Conservation (phyloP, 2,888 invertebrate genomes). For the Actias luna region DNA sequence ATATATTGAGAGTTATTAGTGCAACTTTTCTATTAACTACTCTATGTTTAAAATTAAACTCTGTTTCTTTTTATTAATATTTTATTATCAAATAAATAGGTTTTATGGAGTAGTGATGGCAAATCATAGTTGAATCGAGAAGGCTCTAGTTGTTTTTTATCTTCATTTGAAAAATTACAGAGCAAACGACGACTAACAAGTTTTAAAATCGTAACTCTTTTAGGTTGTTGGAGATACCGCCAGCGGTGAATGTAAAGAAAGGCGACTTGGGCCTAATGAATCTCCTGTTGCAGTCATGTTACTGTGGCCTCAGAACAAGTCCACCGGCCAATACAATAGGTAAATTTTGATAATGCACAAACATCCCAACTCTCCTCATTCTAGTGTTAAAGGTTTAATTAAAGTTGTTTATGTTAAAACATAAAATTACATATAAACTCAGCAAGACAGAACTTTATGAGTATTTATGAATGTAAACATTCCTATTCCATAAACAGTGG, state of each 20-base stretch:
- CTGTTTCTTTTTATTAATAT: too few relatives aligned
- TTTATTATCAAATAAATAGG: too few relatives aligned
- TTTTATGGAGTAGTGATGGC: too few relatives aligned
- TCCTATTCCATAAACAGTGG: neutral
- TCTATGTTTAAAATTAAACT: too few relatives aligned
- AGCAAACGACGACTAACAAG: neutral
- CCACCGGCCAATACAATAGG: slow-evolving; percentile 78
- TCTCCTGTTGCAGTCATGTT: slow-evolving; percentile 92
- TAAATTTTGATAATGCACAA: slow-evolving; percentile 26
- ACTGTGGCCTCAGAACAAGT: slow-evolving; percentile 88
- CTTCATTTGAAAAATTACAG: neutral
- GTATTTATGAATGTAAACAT: slow-evolving; percentile 1
- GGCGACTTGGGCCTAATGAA: slow-evolving; percentile 90
- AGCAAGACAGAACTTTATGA: neutral
- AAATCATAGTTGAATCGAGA: too few relatives aligned
- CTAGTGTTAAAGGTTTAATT: slow-evolving; percentile 1
- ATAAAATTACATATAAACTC: neutral
- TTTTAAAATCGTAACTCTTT: slow-evolving; percentile 17
- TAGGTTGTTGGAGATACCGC: slow-evolving; percentile 91
- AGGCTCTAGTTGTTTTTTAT: too few relatives aligned
- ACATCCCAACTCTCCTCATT: neutral
- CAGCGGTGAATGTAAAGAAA: slow-evolving; percentile 96
- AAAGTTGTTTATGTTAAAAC: neutral
- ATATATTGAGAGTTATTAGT: neutral
- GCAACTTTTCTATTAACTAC: too few relatives aligned